Evolutionary conservation across 2,888 invertebrate genomes (phyloP), one percentile per base, ranked within the genome.

Genomic region (Drosophila fulvimacula): DNA sequence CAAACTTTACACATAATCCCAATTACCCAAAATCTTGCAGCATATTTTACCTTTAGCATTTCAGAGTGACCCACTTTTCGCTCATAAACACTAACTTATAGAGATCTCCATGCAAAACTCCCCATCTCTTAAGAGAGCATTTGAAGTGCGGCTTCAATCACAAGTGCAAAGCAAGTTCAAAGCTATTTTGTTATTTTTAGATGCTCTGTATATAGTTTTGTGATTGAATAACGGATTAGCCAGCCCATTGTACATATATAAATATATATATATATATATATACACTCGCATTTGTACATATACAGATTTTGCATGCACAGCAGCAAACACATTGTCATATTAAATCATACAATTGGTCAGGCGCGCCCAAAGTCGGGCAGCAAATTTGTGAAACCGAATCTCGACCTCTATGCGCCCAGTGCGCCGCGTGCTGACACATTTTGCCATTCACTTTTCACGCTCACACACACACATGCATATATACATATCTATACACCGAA

Each of bases 381-480:
- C 73, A 73, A 76, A 76, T 76, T 76, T 60, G 72, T 65, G 65
- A 68, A 73, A 59, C 75, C 72, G 65, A 76, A 76, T 39, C 73
- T 58, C 69, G 69, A 64, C 68, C 69, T 67, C 63, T 38, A 59
- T 42, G 42, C 34, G 46, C 52, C 34, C 30, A 58, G 36, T 36
- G 36, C 63, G 72, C 69, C 69, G 57, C 67, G 59, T 71, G 74
- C 81, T 73, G 74, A 79, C 87, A 83, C 84, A 83, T 79, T 79
- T 79, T 58, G 69, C 77, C 87, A 86, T 83, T 86, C 83, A 86
- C 83, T 83, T 81, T 83, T 79, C 86, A 85, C 82, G 69, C 82
- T 73, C 63, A 44, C 41, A 46, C 55, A 56, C 52, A 60, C 38
- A 63, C 39, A 62, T 11, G 39, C 9, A 48, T 27, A 65, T n/a